Conservation (phyloP, 2,888 invertebrate species). For the Chalcis sispes region DNA sequence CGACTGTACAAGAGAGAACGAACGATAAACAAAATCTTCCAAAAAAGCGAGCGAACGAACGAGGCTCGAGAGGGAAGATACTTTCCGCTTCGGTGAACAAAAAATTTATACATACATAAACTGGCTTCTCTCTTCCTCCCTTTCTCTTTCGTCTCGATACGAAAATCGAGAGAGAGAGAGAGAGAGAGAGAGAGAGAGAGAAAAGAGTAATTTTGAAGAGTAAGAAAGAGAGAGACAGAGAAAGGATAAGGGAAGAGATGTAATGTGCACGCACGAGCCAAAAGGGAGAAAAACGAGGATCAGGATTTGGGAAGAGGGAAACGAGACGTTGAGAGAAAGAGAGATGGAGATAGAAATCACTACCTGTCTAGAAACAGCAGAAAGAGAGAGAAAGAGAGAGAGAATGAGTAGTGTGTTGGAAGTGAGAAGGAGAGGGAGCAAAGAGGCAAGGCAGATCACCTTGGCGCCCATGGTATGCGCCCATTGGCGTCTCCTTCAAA, state of each 20-base stretch:
- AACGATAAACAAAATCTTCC: too few relatives aligned
- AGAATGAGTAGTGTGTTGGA: not conserved
- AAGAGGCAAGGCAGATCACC: conserved; percentile 69
- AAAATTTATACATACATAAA: too few relatives aligned
- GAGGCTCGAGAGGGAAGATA: too few relatives aligned
- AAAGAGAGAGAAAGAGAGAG: not conserved
- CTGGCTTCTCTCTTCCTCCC: too few relatives aligned
- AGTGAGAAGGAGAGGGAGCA: conserved; percentile 1
- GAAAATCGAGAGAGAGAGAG: too few relatives aligned
- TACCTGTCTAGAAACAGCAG: too few relatives aligned
- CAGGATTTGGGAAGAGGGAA: not conserved
- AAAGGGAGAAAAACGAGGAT: not conserved
- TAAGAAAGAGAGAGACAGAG: not conserved
- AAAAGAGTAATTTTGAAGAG: not conserved
- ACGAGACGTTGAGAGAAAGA: not conserved
- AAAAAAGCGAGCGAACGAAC: too few relatives aligned
- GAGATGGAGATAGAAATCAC: too few relatives aligned
- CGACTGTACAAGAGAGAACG: too few relatives aligned
- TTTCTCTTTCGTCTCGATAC: too few relatives aligned
- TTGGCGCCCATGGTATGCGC: conserved; percentile 71
- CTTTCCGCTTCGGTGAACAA: too few relatives aligned
- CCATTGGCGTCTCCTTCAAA: conserved; percentile 69
- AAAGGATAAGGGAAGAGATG: not conserved
- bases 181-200: too few relatives aligned
- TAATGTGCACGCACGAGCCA: not conserved